Evolutionary conservation across 2,888 invertebrate genomes (phyloP), one percentile per base, ranked within the genome.

Genomic region (Parnassius glacialis): DNA sequence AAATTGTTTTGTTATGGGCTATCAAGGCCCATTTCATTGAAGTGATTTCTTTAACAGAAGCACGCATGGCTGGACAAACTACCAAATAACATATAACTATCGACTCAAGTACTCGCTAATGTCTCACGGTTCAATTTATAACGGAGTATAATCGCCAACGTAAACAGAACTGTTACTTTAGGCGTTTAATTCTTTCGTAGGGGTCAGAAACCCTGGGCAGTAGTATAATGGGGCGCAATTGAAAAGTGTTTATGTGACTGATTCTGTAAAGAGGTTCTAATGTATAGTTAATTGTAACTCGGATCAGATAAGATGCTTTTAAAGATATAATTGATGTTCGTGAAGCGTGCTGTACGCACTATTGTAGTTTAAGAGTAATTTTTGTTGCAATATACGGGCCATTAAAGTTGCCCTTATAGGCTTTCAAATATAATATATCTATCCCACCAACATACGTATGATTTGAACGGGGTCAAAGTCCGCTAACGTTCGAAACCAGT

Each of bases 221-320:
- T 3, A 0, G 61, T 48, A 53, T 69, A 75, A 75, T 72, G 68
- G 73, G 65, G 64, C n/a, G 25, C 41, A 45, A 45, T 58, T n/a
- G 41, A 48, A 54, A 75, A 75, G 76, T 81, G 78, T 83, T 83
- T 84, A 80, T 78, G 78, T 77, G 77, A 83, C 73, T 79, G 81
- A 75, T 68, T 81, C 76, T 76, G 67, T 74, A 78, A 75, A 76
- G 76, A 70, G 56, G 25, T 53, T 52, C 50, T 57, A 56, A 52
- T 56, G 57, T 68, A 64, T 71, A 77, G 64, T 65, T 61, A 65
- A 61, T 59, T 62, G 65, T 75, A 74, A 74, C 65, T 68, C 44
- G 68, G 74, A 78, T 77, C 67, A 71, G 75, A 75, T 78, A 68
- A 71, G 65, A 72, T 71, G 71, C 68, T 68, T 68, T 71, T 74